Base-by-base conservation (phyloP, 2,113 vertebrate species). In the Aldabrachelys gigantea region DNA sequence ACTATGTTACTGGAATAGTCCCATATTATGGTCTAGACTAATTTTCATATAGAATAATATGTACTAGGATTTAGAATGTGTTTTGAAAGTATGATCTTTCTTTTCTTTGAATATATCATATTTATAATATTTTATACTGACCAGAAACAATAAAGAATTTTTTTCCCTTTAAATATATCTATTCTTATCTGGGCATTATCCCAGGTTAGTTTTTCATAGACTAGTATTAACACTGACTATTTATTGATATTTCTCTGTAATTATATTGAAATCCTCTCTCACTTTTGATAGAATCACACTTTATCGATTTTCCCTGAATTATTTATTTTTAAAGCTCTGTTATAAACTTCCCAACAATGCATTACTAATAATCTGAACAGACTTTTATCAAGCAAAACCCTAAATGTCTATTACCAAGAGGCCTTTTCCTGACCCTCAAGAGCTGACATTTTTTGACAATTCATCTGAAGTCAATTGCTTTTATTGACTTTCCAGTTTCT, bases 391-490 rank as follows among this genome's bases (percentile, higher is more conserved):
- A 84, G 84, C 80, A 84, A 96, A 95, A 91, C 21, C 31, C 80
- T 52, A 49, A 22, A 56, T 91, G 93, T 87, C 82, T 41, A 81
- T 52, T 95, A 86, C 85, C 92, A 88, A 54, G 86, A 89, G 78
- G 56, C 84, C 82, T 96, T 92, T 95, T 88, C 80, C 85, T 94
- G 82, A 96, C 85, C 57, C 53, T 90, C 85, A 84, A 91, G 44
- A 52, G n/a, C 81, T 94, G 87, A 96, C 85, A 69, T 59, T 44
- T 76, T 97, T 95, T 93, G 94, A 94, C 92, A 93, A 96, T 97
- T 95, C 96, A 92, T 95, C 95, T 97, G 50, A 97, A 97, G 86
- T 94, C 96, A 97, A 91, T 95, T 96, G 88, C 95, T 97, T 98
- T 92, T 97, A 91, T 95, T 95, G 96, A 95, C 94, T 97, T 96